A percentile compares a stretch with the other conserved stretches of the same genome.
Conservation (phyloP, 2,113 vertebrate genomes). For the Melanerpes formicivorus region DNA sequence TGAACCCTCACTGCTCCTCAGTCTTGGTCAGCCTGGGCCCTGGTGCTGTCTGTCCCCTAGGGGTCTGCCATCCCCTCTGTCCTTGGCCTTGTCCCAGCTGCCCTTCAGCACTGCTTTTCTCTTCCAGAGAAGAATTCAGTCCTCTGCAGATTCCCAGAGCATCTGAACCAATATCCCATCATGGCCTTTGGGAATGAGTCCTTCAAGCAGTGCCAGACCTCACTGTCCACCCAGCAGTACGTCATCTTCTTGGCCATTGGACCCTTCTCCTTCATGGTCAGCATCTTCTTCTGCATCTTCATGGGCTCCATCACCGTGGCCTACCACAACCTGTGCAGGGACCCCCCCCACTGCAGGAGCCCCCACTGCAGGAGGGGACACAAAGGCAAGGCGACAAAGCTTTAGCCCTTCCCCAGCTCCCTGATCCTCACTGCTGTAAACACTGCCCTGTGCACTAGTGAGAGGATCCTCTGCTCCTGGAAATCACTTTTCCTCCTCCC, state of each 20-base stretch:
- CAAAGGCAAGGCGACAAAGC: not conserved
- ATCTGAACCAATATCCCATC: constrained; percentile 46
- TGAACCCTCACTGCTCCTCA: not conserved
- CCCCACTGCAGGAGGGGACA: not conserved
- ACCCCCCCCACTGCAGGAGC: not conserved
- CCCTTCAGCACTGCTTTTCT: not conserved
- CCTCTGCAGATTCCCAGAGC: constrained; percentile 58
- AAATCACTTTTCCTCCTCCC: not conserved
- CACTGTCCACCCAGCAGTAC: constrained; percentile 27
- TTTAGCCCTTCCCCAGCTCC: not conserved
- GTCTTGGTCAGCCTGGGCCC: not conserved
- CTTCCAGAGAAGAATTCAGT: constrained; percentile 64
- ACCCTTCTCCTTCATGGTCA: constrained; percentile 69
- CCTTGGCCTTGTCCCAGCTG: not conserved
- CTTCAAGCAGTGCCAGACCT: constrained; percentile 70
- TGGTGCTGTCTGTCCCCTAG: not conserved
- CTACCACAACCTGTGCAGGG: constrained; percentile 39
- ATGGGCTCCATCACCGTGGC: constrained; percentile 39
- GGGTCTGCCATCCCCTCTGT: not conserved
- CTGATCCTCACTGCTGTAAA: not conserved
- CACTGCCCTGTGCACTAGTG: not conserved
- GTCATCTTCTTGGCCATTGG: constrained; percentile 61
- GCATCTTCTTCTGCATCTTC: constrained; percentile 71
- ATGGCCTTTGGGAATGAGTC: constrained; percentile 66
- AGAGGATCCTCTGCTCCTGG: not conserved